Conservation (phyloP, 2,797 vertebrate genomes). For the Artibeus jamaicensis region DNA sequence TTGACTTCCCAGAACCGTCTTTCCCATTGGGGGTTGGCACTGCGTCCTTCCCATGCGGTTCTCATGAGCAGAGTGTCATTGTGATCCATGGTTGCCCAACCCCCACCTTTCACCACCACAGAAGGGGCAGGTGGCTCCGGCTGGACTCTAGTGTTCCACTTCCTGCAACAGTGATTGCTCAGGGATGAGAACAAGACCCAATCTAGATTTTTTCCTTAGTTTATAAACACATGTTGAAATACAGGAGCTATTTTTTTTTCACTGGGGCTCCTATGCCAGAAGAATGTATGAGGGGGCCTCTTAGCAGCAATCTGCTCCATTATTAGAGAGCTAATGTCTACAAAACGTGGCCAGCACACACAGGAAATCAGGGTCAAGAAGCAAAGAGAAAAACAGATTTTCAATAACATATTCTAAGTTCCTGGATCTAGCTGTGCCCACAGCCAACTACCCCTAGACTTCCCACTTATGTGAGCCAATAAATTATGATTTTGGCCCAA, state of each 20-base stretch:
- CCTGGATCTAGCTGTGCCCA: not conserved
- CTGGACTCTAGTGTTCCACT: not conserved
- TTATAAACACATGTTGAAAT: not conserved
- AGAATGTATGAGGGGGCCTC: not conserved
- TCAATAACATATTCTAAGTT: not conserved
- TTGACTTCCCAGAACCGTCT: not conserved
- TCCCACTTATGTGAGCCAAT: not conserved
- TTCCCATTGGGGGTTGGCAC: not conserved
- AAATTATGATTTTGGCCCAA: not conserved
- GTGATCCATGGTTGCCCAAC: not conserved
- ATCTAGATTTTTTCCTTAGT: not conserved
- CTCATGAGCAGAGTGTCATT: not conserved
- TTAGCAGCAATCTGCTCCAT: not conserved
- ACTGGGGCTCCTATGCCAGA: not conserved
- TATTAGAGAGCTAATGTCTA: not conserved
- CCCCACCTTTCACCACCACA: not conserved
- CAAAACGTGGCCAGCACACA: not conserved
- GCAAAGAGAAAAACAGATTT: not conserved
- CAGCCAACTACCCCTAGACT: not conserved
- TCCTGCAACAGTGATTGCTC: not conserved
- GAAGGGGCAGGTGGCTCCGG: not conserved
- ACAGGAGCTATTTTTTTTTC: not conserved
- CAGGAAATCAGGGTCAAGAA: not conserved
- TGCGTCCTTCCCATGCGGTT: not conserved
- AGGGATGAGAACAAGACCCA: not conserved